Conservation (phyloP, 2,797 vertebrate genomes). For the Gymnoscopelus braueri region DNA sequence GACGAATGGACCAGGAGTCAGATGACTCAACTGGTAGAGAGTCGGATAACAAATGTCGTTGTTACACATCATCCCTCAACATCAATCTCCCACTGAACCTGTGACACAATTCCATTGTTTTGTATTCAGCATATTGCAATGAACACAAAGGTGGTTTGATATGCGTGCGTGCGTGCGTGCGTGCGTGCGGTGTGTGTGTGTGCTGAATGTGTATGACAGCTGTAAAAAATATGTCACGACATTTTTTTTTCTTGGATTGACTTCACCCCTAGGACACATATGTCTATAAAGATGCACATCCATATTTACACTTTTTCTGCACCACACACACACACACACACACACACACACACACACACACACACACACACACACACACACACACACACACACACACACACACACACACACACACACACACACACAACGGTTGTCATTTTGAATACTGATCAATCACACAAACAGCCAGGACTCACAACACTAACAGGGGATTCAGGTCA, state of each 20-base stretch:
- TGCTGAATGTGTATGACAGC: too few species aligned
- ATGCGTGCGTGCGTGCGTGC: conserved; percentile 6
- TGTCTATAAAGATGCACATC: neutral
- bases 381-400: conserved; percentile 1
- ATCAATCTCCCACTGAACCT: neutral
- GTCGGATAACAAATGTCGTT: too few species aligned
- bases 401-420: neutral
- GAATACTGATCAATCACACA: conserved; percentile 26
- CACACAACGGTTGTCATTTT: conserved; percentile 2
- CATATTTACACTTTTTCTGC: neutral
- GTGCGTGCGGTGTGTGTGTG: conserved; percentile 9
- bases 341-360: conserved; percentile 11
- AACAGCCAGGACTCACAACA: conserved; percentile 14
- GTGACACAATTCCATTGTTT: neutral
- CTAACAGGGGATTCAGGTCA: conserved; percentile 54
- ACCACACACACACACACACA: neutral
- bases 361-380: conserved; percentile 18
- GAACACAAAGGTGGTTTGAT: neutral
- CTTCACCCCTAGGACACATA: neutral
- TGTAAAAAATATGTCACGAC: neutral
- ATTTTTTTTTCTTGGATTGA: neutral
- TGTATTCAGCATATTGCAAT: neutral
- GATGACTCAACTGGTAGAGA: neutral
- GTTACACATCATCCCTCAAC: too few species aligned
- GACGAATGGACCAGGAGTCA: neutral